Evolutionary conservation across 1,140 invertebrate genomes (phyloP).

Genomic region (Eubasilissa regina): DNA sequence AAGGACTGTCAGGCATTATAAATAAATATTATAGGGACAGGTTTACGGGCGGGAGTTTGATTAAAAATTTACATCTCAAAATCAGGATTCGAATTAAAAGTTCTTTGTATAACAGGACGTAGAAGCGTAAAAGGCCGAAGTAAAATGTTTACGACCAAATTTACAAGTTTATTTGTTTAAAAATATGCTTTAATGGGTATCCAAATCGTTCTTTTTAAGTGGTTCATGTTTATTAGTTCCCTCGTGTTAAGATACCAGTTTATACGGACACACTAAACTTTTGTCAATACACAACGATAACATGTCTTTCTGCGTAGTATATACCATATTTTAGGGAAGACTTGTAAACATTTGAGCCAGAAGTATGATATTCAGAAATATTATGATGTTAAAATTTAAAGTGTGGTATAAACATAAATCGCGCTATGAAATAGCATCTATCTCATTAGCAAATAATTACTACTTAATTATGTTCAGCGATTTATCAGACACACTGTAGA

Average conservation of each 20-base stretch:
- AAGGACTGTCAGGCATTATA: constrained; percentile 52
- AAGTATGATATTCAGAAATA: too few species aligned
- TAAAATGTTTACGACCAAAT: constrained; percentile 37
- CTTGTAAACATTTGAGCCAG: too few species aligned
- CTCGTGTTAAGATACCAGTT: not conserved
- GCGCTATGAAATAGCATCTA: too few species aligned
- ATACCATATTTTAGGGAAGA: too few species aligned
- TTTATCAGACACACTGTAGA: too few species aligned
- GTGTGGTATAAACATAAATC: too few species aligned
- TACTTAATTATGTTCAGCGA: too few species aligned
- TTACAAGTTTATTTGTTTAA: constrained; percentile 44
- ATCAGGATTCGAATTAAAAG: constrained; percentile 37
- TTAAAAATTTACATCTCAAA: constrained; percentile 54
- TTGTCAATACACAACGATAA: too few species aligned
- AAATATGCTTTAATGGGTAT: constrained; percentile 24
- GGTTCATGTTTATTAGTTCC: constrained; percentile 21
- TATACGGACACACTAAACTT: not conserved
- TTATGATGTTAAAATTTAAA: too few species aligned
- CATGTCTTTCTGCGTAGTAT: too few species aligned
- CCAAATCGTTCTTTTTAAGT: constrained; percentile 35
- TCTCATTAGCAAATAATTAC: too few species aligned
- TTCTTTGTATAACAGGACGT: constrained; percentile 32
- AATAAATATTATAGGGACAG: constrained; percentile 60
- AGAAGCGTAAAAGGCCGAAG: constrained; percentile 14
- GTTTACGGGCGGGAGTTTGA: constrained; percentile 56